Conservation (phyloP, 2,113 vertebrate genomes). For the Pteruthius melanotis region DNA sequence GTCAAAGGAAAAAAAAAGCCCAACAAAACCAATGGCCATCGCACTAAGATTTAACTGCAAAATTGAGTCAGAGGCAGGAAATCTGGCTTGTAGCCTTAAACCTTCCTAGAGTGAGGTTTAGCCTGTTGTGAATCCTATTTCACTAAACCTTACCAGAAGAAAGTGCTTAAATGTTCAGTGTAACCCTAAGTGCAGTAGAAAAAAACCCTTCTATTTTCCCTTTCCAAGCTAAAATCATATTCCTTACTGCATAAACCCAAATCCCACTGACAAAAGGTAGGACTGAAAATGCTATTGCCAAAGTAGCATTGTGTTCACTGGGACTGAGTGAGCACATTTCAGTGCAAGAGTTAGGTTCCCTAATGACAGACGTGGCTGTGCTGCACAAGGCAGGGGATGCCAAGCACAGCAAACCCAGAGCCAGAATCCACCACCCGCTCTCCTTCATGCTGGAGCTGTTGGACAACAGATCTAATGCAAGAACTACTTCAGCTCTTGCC, state of each 20-base stretch:
- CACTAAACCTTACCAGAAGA: not conserved
- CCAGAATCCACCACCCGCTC: not conserved
- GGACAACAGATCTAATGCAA: not conserved
- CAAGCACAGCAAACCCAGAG: not conserved
- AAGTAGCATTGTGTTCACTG: no score
- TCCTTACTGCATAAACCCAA: not conserved
- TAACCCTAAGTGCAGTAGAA: not conserved
- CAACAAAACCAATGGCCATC: not conserved
- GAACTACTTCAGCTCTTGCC: not conserved
- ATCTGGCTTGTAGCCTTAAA: not conserved
- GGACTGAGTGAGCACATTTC: not conserved
- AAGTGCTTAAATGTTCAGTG: not conserved
- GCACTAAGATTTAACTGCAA: not conserved
- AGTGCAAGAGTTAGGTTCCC: not conserved
- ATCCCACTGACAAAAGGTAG: not conserved
- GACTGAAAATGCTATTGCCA: not conserved
- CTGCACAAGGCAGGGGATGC: not conserved
- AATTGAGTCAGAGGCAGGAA: not conserved
- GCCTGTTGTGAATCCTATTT: not conserved
- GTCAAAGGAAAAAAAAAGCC: not conserved
- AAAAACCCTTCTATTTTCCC: not conserved
- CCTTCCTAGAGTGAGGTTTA: not conserved
- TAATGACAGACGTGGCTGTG: not conserved
- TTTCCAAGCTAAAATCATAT: not conserved
- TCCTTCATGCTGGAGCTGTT: not conserved